Conservation (phyloP, 2,888 invertebrate species). For the Cryptus armator region DNA sequence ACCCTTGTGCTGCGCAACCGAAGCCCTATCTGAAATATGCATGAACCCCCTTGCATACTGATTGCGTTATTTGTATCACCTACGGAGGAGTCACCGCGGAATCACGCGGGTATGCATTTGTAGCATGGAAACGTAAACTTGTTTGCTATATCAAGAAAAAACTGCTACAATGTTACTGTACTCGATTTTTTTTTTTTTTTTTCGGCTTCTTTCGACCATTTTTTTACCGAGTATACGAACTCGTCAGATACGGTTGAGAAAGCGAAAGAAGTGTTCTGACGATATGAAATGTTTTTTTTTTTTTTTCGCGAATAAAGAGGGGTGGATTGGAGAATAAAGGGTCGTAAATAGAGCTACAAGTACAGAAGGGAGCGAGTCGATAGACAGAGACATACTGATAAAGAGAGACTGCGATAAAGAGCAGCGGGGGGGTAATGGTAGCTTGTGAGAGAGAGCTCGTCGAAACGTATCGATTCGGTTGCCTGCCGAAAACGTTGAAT, state of each 20-base stretch:
- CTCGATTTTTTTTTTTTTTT: constrained; percentile 18
- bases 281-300: constrained; percentile 8
- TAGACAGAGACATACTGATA: constrained; percentile 46
- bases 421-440: constrained; percentile 36
- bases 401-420: constrained; percentile 58
- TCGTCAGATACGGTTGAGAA: background rate
- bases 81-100: constrained; percentile 73
- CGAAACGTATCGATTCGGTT: constrained; percentile 82
- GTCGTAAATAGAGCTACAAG: constrained; percentile 57
- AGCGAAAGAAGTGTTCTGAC: constrained; percentile 15
- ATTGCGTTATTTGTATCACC: constrained; percentile 84
- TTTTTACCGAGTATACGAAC: background rate
- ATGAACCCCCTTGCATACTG: constrained; percentile 83
- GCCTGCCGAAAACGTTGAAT: constrained; percentile 84
- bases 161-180: background rate
- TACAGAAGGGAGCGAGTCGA: constrained; percentile 53
- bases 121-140: constrained; percentile 3
- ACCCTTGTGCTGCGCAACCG: constrained; percentile 44
- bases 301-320: constrained; percentile 25
- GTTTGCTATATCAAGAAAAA: background rate
- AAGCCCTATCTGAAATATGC: constrained; percentile 82
- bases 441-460: constrained; percentile 72
- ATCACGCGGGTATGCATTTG: constrained; percentile 67
- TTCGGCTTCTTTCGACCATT: background rate
- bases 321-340: constrained; percentile 54